phyloP scores from a whole-genome alignment of 1,140 invertebrate genomes.

The Teleopsis dalmanni region DNA sequence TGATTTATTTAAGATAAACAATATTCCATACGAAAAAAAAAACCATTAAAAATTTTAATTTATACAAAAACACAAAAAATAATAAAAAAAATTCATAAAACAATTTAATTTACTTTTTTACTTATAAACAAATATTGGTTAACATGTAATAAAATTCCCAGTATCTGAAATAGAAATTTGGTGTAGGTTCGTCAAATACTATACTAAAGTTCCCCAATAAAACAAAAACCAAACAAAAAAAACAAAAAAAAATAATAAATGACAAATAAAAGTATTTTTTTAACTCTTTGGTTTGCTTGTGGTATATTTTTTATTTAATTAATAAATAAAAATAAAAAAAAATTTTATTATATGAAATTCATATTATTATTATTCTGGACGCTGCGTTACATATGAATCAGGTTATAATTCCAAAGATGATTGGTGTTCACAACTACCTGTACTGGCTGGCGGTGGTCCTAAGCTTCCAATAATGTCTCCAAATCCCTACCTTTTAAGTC shows the following conservation, averaged over 20 bases:
- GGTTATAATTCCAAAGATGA: conserved; percentile 49
- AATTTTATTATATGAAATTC: too few relatives aligned
- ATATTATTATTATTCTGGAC: conserved; percentile 10
- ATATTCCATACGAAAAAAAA: conserved; percentile 1
- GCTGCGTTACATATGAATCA: conserved; percentile 11
- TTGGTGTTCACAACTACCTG: conserved; percentile 50
- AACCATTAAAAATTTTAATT: not conserved
- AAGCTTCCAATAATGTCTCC: conserved; percentile 47
- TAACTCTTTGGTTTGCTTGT: not conserved
- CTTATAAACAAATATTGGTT: too few relatives aligned
- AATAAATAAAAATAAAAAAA: conserved; percentile 16
- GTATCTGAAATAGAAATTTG: too few relatives aligned
- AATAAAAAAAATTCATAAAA: conserved; percentile 14
- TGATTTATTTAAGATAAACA: not conserved
- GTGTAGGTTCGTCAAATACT: too few relatives aligned
- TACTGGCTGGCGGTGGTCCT: conserved; percentile 47
- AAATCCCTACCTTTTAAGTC: conserved; percentile 39
- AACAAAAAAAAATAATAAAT: conserved; percentile 19
- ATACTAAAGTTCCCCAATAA: conserved; percentile 3
- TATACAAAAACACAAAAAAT: conserved; percentile 8
- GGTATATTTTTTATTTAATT: too few relatives aligned
- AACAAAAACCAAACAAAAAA: conserved; percentile 13
- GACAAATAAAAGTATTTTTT: conserved; percentile 1
- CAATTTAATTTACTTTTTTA: too few relatives aligned
- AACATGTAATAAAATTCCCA: too few relatives aligned